Evolutionary conservation across 2,113 vertebrate genomes (phyloP).

Genomic region (Micronycteris hirsuta): DNA sequence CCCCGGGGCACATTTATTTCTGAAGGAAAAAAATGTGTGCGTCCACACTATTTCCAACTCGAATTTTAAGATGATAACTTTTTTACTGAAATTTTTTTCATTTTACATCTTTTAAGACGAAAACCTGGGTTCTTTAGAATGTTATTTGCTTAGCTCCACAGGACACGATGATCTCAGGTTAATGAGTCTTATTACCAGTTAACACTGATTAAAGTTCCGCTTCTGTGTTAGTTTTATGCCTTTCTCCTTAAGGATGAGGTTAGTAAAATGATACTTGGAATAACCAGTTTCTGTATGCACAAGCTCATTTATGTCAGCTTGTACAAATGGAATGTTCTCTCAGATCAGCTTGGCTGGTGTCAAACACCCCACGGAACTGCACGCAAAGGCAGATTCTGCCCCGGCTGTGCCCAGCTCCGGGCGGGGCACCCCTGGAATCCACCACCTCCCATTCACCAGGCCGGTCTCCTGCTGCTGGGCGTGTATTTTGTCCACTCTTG

Average conservation of each 20-base stretch:
- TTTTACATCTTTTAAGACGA: not conserved
- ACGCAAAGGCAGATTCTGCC: rapidly evolving
- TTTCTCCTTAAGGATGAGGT: not conserved
- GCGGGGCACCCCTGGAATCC: too few relatives aligned
- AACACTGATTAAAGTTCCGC: not conserved
- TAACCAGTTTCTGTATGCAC: too few relatives aligned
- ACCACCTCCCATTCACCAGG: rapidly evolving
- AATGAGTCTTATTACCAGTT: rapidly evolving
- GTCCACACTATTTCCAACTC: not conserved
- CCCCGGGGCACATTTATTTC: not conserved
- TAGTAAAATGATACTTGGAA: not conserved
- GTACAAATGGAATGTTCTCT: not conserved
- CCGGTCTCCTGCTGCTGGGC: not conserved
- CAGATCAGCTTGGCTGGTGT: not conserved
- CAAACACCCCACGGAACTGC: rapidly evolving
- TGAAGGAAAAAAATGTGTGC: too few relatives aligned
- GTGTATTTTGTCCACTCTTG: rapidly evolving
- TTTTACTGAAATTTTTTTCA: not conserved
- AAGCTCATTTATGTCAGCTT: not conserved
- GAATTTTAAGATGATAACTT: not conserved
- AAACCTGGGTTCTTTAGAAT: not conserved
- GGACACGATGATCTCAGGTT: not conserved
- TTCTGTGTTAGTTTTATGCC: not conserved
- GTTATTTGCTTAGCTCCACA: not conserved
- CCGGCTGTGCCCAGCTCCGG: too few relatives aligned